Evolutionary conservation across 23 tunicate genomes (phyloP).

Genomic region (Styela clava): DNA sequence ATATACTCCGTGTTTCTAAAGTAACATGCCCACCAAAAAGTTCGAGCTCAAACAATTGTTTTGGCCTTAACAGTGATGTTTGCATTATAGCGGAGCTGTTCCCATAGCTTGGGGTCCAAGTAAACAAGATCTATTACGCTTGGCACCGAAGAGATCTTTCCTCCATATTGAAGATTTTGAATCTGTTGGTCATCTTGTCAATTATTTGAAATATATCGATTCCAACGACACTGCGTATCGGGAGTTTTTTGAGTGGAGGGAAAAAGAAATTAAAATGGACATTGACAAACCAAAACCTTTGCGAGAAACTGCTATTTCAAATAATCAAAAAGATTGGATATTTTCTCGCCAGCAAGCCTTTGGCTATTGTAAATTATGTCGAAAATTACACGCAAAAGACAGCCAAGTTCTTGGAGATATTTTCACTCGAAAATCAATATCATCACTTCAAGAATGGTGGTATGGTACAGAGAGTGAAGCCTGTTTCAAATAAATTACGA

Average conservation of each 20-base stretch:
- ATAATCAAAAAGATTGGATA: constrained; percentile 11
- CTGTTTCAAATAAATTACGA: neutral
- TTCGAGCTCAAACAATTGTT: too few species aligned
- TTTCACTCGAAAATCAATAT: constrained; percentile 11
- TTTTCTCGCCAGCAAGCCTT: constrained; percentile 14
- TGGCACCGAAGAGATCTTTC: constrained; percentile 37
- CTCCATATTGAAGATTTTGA: constrained; percentile 35
- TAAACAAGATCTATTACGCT: constrained; percentile 3
- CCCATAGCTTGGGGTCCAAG: constrained; percentile 39
- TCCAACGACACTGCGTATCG: constrained; percentile 41
- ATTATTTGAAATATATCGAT: constrained; percentile 26
- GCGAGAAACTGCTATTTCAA: neutral
- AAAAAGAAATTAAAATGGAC: neutral
- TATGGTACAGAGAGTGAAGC: constrained; percentile 12
- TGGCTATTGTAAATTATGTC: constrained; percentile 25
- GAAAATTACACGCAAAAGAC: constrained; percentile 18
- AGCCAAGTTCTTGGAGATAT: neutral
- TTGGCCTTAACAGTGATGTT: too few species aligned
- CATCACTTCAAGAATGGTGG: constrained; percentile 22
- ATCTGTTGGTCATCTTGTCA: constrained; percentile 16
- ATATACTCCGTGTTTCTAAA: too few species aligned
- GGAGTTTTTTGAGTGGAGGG: constrained; percentile 36
- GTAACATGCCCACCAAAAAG: too few species aligned
- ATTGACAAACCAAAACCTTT: neutral
- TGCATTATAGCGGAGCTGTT: constrained; percentile 35